Percentiles rank a stretch among this genome's conserved stretches.
phyloP scores from a whole-genome alignment of 2,797 vertebrate species.

The Girardinus metallicus region DNA sequence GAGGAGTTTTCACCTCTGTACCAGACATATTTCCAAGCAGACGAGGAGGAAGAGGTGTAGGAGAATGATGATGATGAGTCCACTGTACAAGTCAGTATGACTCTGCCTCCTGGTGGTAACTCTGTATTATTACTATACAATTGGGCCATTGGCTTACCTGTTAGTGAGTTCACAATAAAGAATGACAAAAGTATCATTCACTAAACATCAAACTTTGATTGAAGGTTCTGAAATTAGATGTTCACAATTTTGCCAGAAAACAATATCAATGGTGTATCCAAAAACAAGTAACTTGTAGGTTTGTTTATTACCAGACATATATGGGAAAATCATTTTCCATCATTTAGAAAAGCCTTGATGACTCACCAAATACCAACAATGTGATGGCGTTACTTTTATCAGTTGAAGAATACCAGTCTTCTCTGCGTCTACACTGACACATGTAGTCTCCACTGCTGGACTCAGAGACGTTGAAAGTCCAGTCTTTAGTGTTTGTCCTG shows the following conservation, averaged over 20 bases:
- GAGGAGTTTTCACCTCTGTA: neutral
- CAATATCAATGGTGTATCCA: too few relatives aligned
- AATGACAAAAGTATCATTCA: neutral
- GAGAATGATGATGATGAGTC: too few relatives aligned
- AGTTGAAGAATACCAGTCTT: too few relatives aligned
- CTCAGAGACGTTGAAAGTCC: too few relatives aligned
- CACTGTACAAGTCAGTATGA: neutral
- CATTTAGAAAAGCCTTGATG: too few relatives aligned
- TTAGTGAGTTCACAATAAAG: neutral
- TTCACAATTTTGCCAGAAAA: too few relatives aligned
- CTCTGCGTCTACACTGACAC: too few relatives aligned
- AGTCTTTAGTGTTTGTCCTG: too few relatives aligned
- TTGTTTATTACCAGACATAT: neutral
- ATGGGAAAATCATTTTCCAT: neutral
- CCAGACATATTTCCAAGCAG: neutral
- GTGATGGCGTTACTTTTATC: neutral
- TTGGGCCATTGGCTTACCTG: constrained; percentile 3
- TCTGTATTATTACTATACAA: neutral
- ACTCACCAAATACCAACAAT: neutral
- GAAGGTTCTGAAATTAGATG: too few relatives aligned
- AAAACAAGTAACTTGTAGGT: too few relatives aligned
- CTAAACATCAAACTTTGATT: too few relatives aligned
- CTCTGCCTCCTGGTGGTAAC: constrained; percentile 2
- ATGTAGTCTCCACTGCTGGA: too few relatives aligned
- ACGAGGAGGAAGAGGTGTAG: neutral